Conservation (phyloP, 2,113 vertebrate genomes). For the Actenoides hombroni region DNA sequence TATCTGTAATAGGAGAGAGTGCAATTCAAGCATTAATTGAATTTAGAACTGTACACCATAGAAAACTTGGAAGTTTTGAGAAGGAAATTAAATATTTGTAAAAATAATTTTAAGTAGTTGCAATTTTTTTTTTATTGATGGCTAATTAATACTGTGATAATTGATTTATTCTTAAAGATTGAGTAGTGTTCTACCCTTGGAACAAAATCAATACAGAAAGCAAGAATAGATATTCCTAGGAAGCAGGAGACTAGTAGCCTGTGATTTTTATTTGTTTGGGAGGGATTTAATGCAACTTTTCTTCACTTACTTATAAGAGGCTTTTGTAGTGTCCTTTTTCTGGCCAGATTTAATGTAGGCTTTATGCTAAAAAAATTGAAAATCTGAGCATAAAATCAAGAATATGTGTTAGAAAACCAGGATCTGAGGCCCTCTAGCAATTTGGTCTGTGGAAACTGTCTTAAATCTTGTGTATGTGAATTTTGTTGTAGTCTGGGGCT, state of each 20-base stretch:
- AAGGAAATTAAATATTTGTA: not conserved
- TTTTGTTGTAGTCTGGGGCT: not conserved
- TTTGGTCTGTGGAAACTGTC: not conserved
- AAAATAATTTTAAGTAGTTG: not conserved
- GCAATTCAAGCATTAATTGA: not conserved
- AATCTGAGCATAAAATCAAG: not conserved
- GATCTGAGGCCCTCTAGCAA: not conserved
- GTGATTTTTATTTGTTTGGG: not conserved
- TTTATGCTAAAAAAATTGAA: not conserved
- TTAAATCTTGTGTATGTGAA: not conserved
- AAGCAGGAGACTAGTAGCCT: not conserved
- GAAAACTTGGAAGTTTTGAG: not conserved
- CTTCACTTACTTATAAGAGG: not conserved
- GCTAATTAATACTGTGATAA: not conserved
- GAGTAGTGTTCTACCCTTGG: no score
- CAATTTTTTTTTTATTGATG: not conserved
- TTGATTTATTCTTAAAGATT: not conserved
- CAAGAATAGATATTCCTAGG: not conserved
- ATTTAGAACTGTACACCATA: not conserved
- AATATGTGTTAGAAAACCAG: not conserved
- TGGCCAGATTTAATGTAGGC: not conserved
- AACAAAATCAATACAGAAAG: not conserved
- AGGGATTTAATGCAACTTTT: not conserved
- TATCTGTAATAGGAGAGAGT: not conserved
- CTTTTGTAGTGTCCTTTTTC: not conserved